Conservation (phyloP, 2,797 vertebrate genomes). For the Sitta carolinensis region DNA sequence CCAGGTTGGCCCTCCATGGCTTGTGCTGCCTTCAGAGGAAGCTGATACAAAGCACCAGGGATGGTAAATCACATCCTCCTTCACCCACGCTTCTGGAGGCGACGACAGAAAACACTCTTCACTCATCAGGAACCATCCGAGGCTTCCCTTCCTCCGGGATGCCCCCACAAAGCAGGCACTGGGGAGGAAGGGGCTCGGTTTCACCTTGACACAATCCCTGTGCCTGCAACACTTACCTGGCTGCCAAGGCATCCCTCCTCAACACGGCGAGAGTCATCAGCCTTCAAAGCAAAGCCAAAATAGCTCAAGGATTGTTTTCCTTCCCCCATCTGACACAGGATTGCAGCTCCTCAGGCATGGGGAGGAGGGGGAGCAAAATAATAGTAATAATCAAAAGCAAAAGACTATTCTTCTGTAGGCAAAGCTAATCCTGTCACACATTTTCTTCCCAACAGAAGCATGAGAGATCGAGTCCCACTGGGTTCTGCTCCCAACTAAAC, state of each 20-base stretch:
- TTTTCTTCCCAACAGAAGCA: conserved; percentile 17
- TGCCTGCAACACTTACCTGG: conserved; percentile 36
- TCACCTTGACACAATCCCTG: not conserved
- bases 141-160: not conserved
- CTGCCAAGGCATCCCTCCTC: not conserved
- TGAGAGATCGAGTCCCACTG: not conserved
- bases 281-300: conserved; percentile 45
- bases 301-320: not conserved
- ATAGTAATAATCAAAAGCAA: not conserved
- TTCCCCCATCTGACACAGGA: conserved; percentile 34
- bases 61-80: conserved; percentile 5
- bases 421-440: not conserved
- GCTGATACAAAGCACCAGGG: not conserved
- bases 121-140: not conserved
- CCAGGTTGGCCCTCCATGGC: not conserved
- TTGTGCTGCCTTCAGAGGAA: not conserved
- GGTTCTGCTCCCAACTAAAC: not conserved
- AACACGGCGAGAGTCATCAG: not conserved
- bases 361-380: conserved; percentile 13
- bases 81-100: not conserved
- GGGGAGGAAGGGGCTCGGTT: not conserved
- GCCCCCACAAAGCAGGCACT: not conserved
- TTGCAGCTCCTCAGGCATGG: conserved; percentile 34
- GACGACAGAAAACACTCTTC: not conserved
- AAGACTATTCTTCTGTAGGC: not conserved